Conservation (phyloP, 2,888 invertebrate genomes). For the Sinelater perroti region DNA sequence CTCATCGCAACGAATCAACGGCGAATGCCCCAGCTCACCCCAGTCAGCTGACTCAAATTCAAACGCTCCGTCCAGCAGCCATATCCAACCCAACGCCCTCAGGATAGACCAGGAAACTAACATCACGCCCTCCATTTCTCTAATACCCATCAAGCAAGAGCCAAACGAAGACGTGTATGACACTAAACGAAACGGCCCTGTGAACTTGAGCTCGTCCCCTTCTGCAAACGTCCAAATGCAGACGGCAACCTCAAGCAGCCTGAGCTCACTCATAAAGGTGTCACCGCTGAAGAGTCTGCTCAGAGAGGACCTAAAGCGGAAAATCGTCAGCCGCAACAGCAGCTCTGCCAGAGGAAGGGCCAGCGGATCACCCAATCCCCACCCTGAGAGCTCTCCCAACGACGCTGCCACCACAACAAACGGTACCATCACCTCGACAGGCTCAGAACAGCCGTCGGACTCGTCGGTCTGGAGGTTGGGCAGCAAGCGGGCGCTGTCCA, state of each 20-base stretch:
- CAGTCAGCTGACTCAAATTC: constrained; percentile 82
- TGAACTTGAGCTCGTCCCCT: constrained; percentile 54
- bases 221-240: constrained; percentile 56
- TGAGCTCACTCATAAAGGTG: constrained; percentile 82
- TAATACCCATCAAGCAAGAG: constrained; percentile 85
- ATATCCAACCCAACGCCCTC: constrained; percentile 60
- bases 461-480: constrained; percentile 56
- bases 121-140: constrained; percentile 85
- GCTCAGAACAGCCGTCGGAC: constrained; percentile 65
- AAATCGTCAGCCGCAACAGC: constrained; percentile 75
- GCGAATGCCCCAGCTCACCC: constrained; percentile 79
- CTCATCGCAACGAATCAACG: constrained; percentile 68
- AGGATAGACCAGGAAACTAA: constrained; percentile 63
- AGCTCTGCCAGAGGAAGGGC: constrained; percentile 60
- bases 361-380: constrained; percentile 58
- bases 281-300: constrained; percentile 86
- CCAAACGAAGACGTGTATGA: constrained; percentile 64
- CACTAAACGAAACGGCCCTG: constrained; percentile 57
- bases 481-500: constrained; percentile 63
- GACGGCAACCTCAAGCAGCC: constrained; percentile 72
- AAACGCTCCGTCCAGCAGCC: constrained; percentile 77
- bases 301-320: constrained; percentile 83
- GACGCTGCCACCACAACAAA: constrained; percentile 64
- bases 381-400: constrained; percentile 61
- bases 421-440: constrained; percentile 79